Conservation (phyloP, 2,797 vertebrate species). For the Eulemur albifrons region DNA sequence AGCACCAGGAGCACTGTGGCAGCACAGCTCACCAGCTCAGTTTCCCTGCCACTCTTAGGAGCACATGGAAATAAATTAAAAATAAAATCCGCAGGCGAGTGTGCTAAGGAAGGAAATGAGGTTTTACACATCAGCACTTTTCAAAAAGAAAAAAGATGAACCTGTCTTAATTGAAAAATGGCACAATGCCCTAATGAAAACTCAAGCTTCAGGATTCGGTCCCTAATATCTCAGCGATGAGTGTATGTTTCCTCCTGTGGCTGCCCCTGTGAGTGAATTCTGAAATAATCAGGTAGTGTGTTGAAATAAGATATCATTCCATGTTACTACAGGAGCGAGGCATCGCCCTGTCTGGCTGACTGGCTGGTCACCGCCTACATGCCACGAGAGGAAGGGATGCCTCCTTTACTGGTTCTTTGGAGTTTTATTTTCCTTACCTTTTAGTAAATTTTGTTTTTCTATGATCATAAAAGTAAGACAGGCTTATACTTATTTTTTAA, state of each 20-base stretch:
- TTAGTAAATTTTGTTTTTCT: background rate
- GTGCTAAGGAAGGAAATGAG: conserved; percentile 76
- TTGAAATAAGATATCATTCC: conserved; percentile 78
- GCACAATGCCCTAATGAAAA: conserved; percentile 79
- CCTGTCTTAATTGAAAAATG: conserved; percentile 83
- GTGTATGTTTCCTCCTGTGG: conserved; percentile 77
- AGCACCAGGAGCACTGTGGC: conserved; percentile 19
- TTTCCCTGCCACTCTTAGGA: background rate
- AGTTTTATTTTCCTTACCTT: background rate
- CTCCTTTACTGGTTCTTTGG: background rate
- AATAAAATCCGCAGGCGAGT: conserved; percentile 48
- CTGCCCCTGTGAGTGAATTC: conserved; percentile 73
- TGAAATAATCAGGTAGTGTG: conserved; percentile 63
- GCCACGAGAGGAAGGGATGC: conserved; percentile 59
- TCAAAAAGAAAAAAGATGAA: conserved; percentile 73
- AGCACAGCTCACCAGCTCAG: background rate
- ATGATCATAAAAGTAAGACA: background rate
- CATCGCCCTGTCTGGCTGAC: conserved; percentile 77
- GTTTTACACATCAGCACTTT: conserved; percentile 83
- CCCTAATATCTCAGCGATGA: conserved; percentile 79
- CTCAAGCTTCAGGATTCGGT: conserved; percentile 78
- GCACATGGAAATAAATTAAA: conserved; percentile 51
- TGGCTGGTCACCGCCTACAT: conserved; percentile 58
- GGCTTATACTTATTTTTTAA: background rate
- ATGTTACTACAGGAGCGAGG: conserved; percentile 65